Evolutionary conservation across 2,797 vertebrate genomes (phyloP).

Genomic region (Botia kubotai): DNA sequence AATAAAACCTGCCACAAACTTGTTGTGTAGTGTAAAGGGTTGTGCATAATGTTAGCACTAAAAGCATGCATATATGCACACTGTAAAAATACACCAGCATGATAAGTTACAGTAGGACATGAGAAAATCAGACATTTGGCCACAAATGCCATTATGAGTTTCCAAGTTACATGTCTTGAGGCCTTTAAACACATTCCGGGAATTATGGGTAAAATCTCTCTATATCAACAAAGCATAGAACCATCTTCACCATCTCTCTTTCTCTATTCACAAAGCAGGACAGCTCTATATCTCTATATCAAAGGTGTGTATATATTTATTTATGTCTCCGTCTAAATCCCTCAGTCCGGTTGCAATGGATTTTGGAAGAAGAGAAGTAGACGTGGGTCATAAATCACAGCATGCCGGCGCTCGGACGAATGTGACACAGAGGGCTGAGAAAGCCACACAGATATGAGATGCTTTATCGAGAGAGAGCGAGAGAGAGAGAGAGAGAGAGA

Average conservation of each 20-base stretch:
- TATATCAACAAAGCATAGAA: background rate
- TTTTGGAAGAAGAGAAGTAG: conserved; percentile 46
- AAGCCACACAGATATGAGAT: conserved; percentile 58
- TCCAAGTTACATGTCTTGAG: background rate
- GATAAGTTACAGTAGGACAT: too few relatives aligned
- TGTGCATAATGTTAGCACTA: background rate
- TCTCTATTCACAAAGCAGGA: conserved; percentile 18
- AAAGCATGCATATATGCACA: background rate
- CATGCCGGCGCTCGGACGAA: conserved; percentile 34
- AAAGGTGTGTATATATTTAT: conserved; percentile 42
- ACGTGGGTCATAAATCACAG: conserved; percentile 56
- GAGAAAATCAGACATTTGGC: too few relatives aligned
- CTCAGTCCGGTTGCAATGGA: conserved; percentile 28
- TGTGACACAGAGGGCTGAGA: conserved; percentile 53
- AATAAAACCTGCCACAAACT: background rate
- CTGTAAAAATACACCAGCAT: too few relatives aligned
- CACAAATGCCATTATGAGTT: background rate
- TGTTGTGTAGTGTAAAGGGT: background rate
- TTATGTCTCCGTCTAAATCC: conserved; percentile 40
- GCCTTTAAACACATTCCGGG: background rate
- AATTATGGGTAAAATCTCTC: background rate
- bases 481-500: conserved; percentile 3
- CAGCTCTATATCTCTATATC: conserved; percentile 27
- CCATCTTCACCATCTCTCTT: background rate
- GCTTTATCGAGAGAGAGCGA: conserved; percentile 54